Conservation (phyloP, 2,888 invertebrate species). For the Carcina quercana region DNA sequence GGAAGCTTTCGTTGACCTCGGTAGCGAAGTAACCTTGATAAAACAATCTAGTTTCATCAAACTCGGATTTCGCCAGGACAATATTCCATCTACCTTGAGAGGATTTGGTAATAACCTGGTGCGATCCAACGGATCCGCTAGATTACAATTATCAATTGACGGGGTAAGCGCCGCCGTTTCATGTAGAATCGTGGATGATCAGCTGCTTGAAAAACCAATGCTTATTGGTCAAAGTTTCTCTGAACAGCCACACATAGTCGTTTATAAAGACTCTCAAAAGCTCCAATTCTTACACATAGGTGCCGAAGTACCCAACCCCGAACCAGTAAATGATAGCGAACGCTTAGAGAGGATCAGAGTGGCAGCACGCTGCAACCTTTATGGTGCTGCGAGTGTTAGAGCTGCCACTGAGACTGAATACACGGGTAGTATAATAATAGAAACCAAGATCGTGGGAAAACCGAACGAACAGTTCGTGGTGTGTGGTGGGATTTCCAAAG, state of each 20-base stretch:
- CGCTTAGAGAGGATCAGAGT: conserved; percentile 1
- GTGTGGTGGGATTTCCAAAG: conserved; percentile 11
- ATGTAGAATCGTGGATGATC: conserved; percentile 15
- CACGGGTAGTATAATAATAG: conserved; percentile 4
- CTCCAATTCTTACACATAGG: conserved; percentile 6
- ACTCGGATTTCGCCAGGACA: conserved; percentile 7
- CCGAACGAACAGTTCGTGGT: conserved; percentile 12
- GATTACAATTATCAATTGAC: conserved; percentile 9
- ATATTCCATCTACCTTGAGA: conserved; percentile 6
- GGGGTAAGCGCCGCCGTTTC: conserved; percentile 10
- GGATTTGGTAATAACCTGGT: conserved; percentile 17
- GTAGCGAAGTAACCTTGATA: conserved; percentile 10
- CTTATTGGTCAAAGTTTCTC: conserved; percentile 16
- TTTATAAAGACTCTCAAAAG: conserved; percentile 11
- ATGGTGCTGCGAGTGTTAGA: conserved; percentile 7
- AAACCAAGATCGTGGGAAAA: conserved; percentile 12
- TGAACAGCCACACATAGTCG: conserved; percentile 16
- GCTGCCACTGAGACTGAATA: conserved; percentile 1
- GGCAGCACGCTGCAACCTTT: background rate
- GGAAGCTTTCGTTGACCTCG: conserved; percentile 10
- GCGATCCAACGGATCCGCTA: conserved; percentile 8
- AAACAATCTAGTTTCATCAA: background rate
- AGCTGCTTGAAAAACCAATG: conserved; percentile 11
- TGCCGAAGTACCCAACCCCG: conserved; percentile 5
- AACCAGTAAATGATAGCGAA: background rate